Conservation (phyloP, 2,888 invertebrate species). For the Latrodectus elegans region DNA sequence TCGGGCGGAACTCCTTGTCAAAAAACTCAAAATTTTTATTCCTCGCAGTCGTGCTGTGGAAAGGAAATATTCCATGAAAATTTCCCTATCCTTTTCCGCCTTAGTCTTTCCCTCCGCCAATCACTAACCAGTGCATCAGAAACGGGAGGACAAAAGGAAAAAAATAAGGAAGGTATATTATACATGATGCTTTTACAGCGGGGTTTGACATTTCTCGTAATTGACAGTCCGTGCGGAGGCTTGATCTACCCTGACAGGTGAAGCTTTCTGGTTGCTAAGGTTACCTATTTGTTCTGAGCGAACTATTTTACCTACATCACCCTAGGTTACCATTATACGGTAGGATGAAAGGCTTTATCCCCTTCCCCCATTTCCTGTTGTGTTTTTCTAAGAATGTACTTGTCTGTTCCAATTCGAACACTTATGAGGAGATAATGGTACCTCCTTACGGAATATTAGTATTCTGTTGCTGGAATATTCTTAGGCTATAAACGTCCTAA, state of each 20-base stretch:
- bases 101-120: background rate
- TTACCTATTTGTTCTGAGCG: conserved; percentile 25
- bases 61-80: background rate
- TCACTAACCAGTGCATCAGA: background rate
- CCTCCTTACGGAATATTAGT: too few relatives aligned
- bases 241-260: conserved; percentile 57
- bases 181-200: conserved; percentile 35
- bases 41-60: background rate
- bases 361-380: conserved; percentile 21
- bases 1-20: conserved; percentile 8
- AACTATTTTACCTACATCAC: conserved; percentile 24
- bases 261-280: conserved; percentile 42
- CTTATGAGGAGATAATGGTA: too few relatives aligned
- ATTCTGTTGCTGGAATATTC: too few relatives aligned
- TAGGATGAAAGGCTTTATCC: conserved; percentile 24
- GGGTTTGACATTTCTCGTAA: conserved; percentile 46
- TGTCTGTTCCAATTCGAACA: too few relatives aligned
- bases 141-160: background rate
- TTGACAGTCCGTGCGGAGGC: conserved; percentile 32
- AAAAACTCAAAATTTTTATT: conserved; percentile 38
- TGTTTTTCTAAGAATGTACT: background rate
- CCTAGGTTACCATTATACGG: conserved; percentile 33
- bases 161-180: background rate
- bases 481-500: too few relatives aligned
- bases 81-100: background rate